A percentile compares a stretch with the other conserved stretches of the same genome.
These are phyloP conservation scores for Oceanodroma tethys DNA, from an alignment of 2,113 vertebrate genomes.

Conservation along the genomic window DNA sequence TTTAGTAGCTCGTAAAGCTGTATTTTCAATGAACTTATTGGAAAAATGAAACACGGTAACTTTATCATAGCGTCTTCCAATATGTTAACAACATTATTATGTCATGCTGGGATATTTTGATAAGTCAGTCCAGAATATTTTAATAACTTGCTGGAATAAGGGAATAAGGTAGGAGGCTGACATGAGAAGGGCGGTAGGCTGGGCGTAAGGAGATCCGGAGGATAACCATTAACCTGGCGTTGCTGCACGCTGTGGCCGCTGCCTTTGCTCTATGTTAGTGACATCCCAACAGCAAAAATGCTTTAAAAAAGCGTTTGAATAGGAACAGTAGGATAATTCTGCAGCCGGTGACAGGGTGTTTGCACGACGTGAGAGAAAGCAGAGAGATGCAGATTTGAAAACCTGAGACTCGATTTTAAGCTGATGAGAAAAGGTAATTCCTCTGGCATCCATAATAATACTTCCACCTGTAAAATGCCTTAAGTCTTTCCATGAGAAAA, in stretches of 20 bases:
- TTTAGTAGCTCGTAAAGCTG: too few species aligned
- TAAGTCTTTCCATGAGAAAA: not conserved
- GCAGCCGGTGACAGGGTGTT: not conserved
- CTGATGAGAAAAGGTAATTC: not conserved
- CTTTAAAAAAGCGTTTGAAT: not conserved
- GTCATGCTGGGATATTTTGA: not conserved
- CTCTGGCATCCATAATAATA: too few species aligned
- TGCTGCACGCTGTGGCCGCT: not conserved
- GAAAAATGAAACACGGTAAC: not conserved
- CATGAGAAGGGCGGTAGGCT: too few species aligned
- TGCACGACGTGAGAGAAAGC: not conserved
- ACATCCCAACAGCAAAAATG: not conserved
- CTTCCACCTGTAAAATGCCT: not conserved
- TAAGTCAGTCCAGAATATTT: not conserved
- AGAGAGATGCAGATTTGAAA: not conserved
- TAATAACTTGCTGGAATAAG: not conserved
- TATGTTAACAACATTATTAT: not conserved
- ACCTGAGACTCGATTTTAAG: not conserved
- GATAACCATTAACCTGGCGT: too few species aligned
- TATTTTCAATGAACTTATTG: not conserved
- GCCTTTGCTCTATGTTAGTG: not conserved
- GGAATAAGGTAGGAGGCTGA: not conserved
- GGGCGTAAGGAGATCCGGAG: fast-evolving
- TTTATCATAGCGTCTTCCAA: fast-evolving
- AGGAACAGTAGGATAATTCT: not conserved